phyloP scores from a whole-genome alignment of 1,140 invertebrate species.

The Drosophila nannoptera region DNA sequence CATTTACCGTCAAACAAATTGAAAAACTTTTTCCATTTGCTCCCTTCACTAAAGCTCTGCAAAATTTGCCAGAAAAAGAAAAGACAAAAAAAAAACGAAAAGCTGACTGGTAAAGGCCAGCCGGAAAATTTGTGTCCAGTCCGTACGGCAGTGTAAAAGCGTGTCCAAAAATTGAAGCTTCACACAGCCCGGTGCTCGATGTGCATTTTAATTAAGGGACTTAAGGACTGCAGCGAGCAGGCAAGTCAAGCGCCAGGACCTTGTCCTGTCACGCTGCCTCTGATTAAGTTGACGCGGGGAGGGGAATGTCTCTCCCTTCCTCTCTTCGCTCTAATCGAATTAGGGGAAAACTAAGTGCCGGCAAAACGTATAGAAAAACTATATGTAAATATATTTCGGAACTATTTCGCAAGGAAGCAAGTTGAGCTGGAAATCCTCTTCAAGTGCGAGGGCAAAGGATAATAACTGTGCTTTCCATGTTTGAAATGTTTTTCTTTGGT shows the following conservation, averaged over 20 bases:
- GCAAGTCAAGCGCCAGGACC: slow-evolving; percentile 14
- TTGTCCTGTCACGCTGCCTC: neutral
- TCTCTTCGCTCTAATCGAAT: neutral
- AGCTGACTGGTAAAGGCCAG: slow-evolving; percentile 25
- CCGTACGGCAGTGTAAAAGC: slow-evolving; percentile 22
- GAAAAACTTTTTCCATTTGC: slow-evolving; percentile 75
- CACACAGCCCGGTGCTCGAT: slow-evolving; percentile 35
- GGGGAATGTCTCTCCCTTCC: neutral
- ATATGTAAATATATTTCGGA: no score
- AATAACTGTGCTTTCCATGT: no score
- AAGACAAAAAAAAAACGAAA: neutral
- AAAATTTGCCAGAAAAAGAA: slow-evolving; percentile 44
- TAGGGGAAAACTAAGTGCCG: neutral
- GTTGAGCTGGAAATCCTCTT: no score
- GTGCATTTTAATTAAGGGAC: slow-evolving; percentile 70
- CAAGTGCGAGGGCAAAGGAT: no score
- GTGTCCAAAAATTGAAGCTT: slow-evolving; percentile 50
- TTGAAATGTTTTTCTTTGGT: no score
- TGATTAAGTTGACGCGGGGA: slow-evolving; percentile 20
- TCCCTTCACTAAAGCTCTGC: slow-evolving; percentile 46
- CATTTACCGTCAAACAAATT: slow-evolving; percentile 76
- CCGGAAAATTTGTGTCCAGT: slow-evolving; percentile 42
- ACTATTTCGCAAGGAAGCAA: no score
- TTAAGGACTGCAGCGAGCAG: slow-evolving; percentile 28
- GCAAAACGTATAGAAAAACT: neutral